A percentile compares a stretch with the other conserved stretches of the same genome.
phyloP scores from a whole-genome alignment of 2,888 invertebrate species.

The Epistrophella euchroma region DNA sequence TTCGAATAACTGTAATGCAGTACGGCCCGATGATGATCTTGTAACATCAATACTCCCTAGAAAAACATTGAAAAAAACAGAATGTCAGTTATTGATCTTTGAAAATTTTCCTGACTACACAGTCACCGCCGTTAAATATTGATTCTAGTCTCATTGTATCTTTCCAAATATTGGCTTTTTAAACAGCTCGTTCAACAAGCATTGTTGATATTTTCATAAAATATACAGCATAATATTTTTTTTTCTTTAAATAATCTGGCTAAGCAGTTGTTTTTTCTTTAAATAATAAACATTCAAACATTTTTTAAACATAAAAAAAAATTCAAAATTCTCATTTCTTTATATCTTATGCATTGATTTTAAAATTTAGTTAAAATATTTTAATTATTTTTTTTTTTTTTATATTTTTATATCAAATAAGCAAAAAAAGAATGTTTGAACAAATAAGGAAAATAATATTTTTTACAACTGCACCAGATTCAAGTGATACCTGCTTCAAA shows the following conservation, averaged over 20 bases:
- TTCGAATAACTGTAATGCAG: conserved; percentile 91
- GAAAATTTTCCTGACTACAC: conserved; percentile 76
- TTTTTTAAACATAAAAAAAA: not conserved
- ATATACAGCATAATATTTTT: conserved; percentile 51
- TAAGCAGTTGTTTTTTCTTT: conserved; percentile 68
- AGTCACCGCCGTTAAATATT: conserved; percentile 78
- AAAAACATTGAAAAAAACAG: conserved; percentile 82
- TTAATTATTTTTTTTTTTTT: too few species aligned
- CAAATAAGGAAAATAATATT: conserved; percentile 65
- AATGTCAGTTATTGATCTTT: conserved; percentile 78
- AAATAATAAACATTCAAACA: conserved; percentile 17
- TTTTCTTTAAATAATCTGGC: conserved; percentile 68
- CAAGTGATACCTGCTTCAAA: conserved; percentile 88
- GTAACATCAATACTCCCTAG: conserved; percentile 89
- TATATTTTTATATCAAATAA: conserved; percentile 17
- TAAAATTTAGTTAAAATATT: not conserved
- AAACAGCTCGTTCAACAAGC: conserved; percentile 74
- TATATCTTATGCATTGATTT: too few species aligned
- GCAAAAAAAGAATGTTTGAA: conserved; percentile 58
- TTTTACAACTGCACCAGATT: conserved; percentile 78
- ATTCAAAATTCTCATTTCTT: not conserved
- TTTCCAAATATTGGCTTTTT: conserved; percentile 68
- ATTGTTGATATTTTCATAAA: conserved; percentile 64
- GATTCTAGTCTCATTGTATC: conserved; percentile 70
- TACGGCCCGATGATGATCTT: conserved; percentile 89